Evolutionary conservation across 2,888 invertebrate species (phyloP).

Genomic region (Cordilura impudica): DNA sequence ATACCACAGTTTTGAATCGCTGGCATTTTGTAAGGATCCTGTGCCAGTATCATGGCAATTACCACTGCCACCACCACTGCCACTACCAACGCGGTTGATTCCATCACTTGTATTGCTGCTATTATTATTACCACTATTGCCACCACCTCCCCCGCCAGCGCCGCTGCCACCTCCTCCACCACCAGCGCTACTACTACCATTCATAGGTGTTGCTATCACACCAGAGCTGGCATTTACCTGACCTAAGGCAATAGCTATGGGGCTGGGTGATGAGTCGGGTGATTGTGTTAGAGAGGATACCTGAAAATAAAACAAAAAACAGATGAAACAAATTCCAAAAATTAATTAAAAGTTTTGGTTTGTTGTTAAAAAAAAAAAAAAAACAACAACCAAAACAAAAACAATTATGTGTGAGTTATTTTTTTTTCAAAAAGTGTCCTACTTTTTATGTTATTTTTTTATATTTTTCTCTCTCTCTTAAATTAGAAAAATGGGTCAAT

Average conservation of each 20-base stretch:
- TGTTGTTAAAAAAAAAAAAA: background rate
- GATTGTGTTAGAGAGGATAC: slow-evolving; percentile 92
- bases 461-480: slow-evolving; percentile 12
- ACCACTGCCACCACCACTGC: slow-evolving; percentile 75
- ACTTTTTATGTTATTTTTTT: slow-evolving; percentile 3
- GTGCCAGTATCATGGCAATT: slow-evolving; percentile 74
- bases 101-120: slow-evolving; percentile 71
- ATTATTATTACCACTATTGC: slow-evolving; percentile 77
- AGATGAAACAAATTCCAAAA: background rate
- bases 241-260: slow-evolving; percentile 86
- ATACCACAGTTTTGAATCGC: slow-evolving; percentile 78
- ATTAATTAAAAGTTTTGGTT: background rate
- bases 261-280: slow-evolving; percentile 93
- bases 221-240: slow-evolving; percentile 79
- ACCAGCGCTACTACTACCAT: slow-evolving; percentile 72
- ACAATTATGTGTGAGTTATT: background rate
- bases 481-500: slow-evolving; percentile 60
- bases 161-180: slow-evolving; percentile 64
- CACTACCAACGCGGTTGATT: slow-evolving; percentile 76
- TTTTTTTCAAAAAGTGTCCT: slow-evolving; percentile 4
- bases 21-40: slow-evolving; percentile 76
- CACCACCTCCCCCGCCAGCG: slow-evolving; percentile 64
- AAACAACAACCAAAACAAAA: background rate
- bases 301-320: slow-evolving; percentile 63
- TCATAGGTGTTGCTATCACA: slow-evolving; percentile 76